These are phyloP conservation scores for Syngnathus scovelli DNA, from an alignment of 2,113 vertebrate species.

Conservation along the genomic window DNA sequence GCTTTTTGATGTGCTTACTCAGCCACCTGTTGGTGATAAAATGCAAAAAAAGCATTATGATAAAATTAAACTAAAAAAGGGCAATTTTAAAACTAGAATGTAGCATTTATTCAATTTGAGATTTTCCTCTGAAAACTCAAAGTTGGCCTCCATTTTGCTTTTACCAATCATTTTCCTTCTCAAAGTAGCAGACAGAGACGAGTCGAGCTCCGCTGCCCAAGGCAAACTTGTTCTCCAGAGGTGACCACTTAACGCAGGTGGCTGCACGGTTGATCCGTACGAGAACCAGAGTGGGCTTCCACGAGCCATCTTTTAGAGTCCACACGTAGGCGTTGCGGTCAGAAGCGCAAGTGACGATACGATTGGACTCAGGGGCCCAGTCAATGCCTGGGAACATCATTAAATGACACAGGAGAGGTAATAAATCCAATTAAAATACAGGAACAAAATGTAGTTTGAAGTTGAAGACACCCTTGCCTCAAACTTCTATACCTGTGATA, in stretches of 20 bases:
- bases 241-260: slow-evolving; percentile 78
- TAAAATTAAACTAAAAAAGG: not conserved
- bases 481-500: slow-evolving; percentile 67
- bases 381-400: slow-evolving; percentile 64
- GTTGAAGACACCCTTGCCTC: not conserved
- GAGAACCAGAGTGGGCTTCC: slow-evolving; percentile 78
- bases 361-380: slow-evolving; percentile 76
- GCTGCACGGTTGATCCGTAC: slow-evolving; percentile 78
- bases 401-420: not conserved
- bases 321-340: slow-evolving; percentile 80
- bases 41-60: not conserved
- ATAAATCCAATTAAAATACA: not conserved
- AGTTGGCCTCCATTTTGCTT: slow-evolving; percentile 1
- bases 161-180: slow-evolving; percentile 79
- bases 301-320: slow-evolving; percentile 69
- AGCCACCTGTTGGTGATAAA: slow-evolving; percentile 68
- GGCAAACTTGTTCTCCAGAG: slow-evolving; percentile 77
- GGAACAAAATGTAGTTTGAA: not conserved
- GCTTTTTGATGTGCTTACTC: slow-evolving; percentile 79
- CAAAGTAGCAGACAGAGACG: slow-evolving; percentile 79
- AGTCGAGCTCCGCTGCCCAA: slow-evolving; percentile 74
- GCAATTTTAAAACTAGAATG: not conserved
- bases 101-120: no score
- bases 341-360: slow-evolving; percentile 74
- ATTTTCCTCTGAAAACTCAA: not conserved